Evolutionary conservation across 2,113 vertebrate genomes (phyloP).

Genomic region (Hepsetus odoe): DNA sequence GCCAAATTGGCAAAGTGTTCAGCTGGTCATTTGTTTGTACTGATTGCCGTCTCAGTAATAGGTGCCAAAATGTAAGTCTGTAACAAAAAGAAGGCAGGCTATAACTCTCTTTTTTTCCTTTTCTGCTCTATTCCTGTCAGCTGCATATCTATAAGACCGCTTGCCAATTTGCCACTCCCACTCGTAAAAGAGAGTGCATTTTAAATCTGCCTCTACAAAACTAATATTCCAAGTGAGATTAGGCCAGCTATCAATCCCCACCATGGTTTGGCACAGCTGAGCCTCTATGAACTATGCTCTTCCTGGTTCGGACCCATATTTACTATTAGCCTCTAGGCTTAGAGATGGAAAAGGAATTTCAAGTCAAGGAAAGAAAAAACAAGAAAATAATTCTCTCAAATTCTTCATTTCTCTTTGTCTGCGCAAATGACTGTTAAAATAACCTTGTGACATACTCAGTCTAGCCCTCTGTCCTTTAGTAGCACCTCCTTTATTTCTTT

Average conservation of each 20-base stretch:
- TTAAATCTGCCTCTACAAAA: background rate
- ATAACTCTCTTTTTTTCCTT: background rate
- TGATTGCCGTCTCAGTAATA: constrained; percentile 9
- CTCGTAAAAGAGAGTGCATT: background rate
- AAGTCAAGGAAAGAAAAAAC: background rate
- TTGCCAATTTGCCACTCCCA: background rate
- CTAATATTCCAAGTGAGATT: background rate
- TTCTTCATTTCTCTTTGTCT: background rate
- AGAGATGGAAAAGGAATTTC: background rate
- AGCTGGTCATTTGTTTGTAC: background rate
- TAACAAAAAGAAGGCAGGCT: background rate
- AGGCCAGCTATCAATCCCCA: background rate
- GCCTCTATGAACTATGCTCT: background rate
- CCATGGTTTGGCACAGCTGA: background rate
- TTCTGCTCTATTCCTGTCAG: background rate
- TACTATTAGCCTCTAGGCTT: background rate
- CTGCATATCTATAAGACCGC: background rate
- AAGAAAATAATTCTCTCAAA: background rate
- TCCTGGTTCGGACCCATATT: background rate
- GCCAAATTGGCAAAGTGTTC: background rate
- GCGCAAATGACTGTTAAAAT: background rate
- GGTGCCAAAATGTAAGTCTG: background rate
- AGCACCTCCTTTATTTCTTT: background rate
- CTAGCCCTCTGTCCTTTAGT: background rate
- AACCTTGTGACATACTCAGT: background rate